Conservation (phyloP, 2,113 vertebrate genomes). For the Nycticorax nycticorax region DNA sequence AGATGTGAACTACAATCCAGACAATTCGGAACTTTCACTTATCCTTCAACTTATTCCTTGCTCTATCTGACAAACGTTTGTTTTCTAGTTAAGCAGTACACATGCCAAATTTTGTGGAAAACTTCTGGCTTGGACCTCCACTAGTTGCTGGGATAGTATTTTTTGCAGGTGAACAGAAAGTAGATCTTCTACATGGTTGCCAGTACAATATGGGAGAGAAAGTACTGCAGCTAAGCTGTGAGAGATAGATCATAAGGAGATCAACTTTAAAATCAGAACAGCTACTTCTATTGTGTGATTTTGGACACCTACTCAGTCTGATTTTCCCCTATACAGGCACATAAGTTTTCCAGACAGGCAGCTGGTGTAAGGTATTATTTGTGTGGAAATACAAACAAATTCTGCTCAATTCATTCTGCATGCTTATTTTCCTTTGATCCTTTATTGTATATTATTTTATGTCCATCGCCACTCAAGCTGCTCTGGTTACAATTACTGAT, state of each 20-base stretch:
- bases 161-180: background rate
- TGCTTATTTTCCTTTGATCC: background rate
- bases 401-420: background rate
- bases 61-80: background rate
- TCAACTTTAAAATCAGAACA: background rate
- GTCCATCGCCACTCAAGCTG: background rate
- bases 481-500: background rate
- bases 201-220: background rate
- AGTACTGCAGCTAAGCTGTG: background rate
- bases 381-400: background rate
- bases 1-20: background rate
- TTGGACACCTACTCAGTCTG: background rate
- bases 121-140: background rate
- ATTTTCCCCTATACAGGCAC: background rate
- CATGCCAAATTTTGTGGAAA: background rate
- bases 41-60: background rate
- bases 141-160: background rate
- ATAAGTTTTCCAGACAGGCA: background rate
- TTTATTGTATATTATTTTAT: background rate
- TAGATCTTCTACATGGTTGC: background rate
- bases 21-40: background rate
- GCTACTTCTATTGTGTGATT: background rate
- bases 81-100: background rate
- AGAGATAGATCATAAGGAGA: background rate
- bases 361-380: background rate